Percentiles rank a stretch among this genome's conserved stretches.
phyloP scores from a whole-genome alignment of 2,797 vertebrate species.

The Hylomyscus alleni region DNA sequence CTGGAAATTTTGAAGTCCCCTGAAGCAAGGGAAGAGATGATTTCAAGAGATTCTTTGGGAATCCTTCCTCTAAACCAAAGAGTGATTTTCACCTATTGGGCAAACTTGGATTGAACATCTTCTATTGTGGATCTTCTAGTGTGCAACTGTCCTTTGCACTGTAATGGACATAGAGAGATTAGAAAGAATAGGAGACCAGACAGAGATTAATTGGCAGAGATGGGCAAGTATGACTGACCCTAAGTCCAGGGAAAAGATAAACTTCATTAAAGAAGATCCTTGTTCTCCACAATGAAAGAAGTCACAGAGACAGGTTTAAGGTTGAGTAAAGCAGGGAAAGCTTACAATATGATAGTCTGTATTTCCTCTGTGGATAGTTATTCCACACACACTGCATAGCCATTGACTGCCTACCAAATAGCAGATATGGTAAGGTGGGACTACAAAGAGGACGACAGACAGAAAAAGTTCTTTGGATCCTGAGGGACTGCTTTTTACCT shows the following conservation, averaged over 20 bases:
- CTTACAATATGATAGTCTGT: neutral
- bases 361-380: neutral
- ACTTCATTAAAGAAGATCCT: neutral
- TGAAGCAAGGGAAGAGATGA: neutral
- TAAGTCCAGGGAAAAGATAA: neutral
- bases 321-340: rapidly evolving
- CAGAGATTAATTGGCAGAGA: neutral
- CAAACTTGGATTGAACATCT: neutral
- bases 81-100: neutral
- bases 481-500: neutral
- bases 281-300: neutral
- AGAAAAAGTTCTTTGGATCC: neutral
- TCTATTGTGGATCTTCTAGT: neutral
- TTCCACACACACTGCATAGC: neutral
- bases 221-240: neutral
- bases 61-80: constrained; percentile 25
- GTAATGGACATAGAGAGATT: neutral
- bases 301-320: neutral
- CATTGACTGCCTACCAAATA: neutral
- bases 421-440: neutral
- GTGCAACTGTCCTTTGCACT: neutral
- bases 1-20: neutral
- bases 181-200: neutral
- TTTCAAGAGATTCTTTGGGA: constrained; percentile 25
- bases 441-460: neutral